Percentiles rank a stretch among this genome's conserved stretches.
These are phyloP conservation scores for Gobius niger DNA, from an alignment of 2,113 vertebrate species.

Conservation along the genomic window DNA sequence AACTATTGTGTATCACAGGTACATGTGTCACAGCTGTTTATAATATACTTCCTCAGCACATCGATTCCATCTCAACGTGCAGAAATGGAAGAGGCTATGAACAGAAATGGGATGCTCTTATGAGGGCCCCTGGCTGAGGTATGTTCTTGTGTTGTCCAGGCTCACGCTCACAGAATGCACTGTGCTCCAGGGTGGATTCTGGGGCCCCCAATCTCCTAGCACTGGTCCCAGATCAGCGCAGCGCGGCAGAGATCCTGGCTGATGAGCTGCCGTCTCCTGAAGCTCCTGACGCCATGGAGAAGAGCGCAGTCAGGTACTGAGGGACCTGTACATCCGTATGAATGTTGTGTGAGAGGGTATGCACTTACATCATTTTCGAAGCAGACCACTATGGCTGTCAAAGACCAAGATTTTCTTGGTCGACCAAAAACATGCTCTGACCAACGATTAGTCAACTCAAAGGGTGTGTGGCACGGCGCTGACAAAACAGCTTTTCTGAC, in stretches of 20 bases:
- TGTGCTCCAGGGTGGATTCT: constrained; percentile 80
- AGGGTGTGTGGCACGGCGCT: too few species aligned
- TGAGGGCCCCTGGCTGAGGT: neutral
- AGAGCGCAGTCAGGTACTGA: constrained; percentile 87
- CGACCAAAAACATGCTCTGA: too few species aligned
- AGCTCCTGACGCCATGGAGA: constrained; percentile 84
- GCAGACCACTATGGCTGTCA: too few species aligned
- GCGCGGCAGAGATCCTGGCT: constrained; percentile 86
- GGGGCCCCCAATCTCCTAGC: constrained; percentile 73
- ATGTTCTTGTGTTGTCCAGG: constrained; percentile 65
- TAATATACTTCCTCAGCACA: neutral
- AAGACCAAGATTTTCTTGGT: too few species aligned
- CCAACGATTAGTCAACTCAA: too few species aligned
- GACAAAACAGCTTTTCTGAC: too few species aligned
- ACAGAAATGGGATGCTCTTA: too few species aligned
- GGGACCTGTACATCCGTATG: too few species aligned
- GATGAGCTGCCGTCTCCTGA: constrained; percentile 83
- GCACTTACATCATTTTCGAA: too few species aligned
- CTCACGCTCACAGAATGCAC: constrained; percentile 88
- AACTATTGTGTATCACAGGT: neutral
- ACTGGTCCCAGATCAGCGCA: constrained; percentile 77
- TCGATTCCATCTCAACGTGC: too few species aligned
- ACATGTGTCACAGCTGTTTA: neutral
- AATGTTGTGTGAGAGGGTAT: too few species aligned
- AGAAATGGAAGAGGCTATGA: too few species aligned